Percentiles rank a stretch among this genome's conserved stretches.
phyloP scores from a whole-genome alignment of 2,888 invertebrate species.

The Sinodicranocentrus sp. region DNA sequence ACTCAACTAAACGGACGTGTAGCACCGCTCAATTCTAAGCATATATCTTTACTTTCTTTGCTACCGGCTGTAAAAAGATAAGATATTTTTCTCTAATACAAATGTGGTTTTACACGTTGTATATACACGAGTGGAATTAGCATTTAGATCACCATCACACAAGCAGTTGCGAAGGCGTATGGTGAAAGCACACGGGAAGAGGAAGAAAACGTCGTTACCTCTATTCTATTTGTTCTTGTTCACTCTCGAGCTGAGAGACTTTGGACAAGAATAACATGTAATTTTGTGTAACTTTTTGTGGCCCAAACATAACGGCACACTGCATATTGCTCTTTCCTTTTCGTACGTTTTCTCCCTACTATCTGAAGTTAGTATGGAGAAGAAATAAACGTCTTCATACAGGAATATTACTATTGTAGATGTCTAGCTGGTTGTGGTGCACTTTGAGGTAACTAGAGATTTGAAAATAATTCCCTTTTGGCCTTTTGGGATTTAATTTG shows the following conservation, averaged over 20 bases:
- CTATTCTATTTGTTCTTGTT: constrained; percentile 51
- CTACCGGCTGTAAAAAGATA: no score
- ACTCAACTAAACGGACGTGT: no score
- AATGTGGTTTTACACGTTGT: not conserved
- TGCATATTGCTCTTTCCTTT: constrained; percentile 3
- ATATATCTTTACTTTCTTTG: no score
- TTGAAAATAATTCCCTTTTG: constrained; percentile 47
- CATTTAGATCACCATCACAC: constrained; percentile 41
- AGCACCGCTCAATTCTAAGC: no score
- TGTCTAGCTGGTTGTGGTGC: not conserved
- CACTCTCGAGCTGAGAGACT: constrained; percentile 8
- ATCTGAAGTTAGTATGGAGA: constrained; percentile 25
- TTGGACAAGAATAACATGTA: constrained; percentile 17
- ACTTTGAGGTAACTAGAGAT: constrained; percentile 35
- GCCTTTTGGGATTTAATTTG: constrained; percentile 57
- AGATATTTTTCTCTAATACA: no score
- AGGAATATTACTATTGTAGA: constrained; percentile 4
- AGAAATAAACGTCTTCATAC: not conserved
- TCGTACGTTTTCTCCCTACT: constrained; percentile 5
- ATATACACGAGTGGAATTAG: constrained; percentile 35
- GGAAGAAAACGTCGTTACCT: constrained; percentile 41
- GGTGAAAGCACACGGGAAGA: not conserved
- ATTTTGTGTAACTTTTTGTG: constrained; percentile 38
- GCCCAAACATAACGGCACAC: not conserved
- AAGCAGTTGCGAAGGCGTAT: not conserved